Evolutionary conservation across 2,888 invertebrate species (phyloP).

Genomic region (Liopterus haemorrhoidalis): DNA sequence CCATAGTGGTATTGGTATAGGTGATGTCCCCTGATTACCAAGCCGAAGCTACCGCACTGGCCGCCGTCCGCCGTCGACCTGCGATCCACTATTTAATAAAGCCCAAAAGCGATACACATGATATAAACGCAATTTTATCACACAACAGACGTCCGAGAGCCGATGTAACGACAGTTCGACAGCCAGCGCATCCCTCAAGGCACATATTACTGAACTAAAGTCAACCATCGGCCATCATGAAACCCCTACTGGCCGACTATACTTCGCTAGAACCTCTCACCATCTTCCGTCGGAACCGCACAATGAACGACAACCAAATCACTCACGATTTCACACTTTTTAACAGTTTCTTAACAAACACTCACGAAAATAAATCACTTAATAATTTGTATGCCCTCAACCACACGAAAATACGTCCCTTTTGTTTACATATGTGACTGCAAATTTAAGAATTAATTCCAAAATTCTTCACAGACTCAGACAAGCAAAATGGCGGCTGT

Average conservation of each 20-base stretch:
- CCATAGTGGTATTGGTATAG: conserved; percentile 55
- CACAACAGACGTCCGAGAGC: conserved; percentile 50
- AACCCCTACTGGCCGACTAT: conserved; percentile 59
- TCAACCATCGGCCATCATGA: conserved; percentile 78
- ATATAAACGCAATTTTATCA: conserved; percentile 39
- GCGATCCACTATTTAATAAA: conserved; percentile 45
- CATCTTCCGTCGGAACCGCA: conserved; percentile 68
- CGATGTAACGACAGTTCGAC: conserved; percentile 64
- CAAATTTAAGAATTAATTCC: conserved; percentile 65
- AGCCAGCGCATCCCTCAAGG: conserved; percentile 68
- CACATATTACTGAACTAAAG: conserved; percentile 64
- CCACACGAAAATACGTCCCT: conserved; percentile 43
- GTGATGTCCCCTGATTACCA: conserved; percentile 56
- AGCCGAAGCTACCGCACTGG: conserved; percentile 46
- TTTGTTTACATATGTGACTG: conserved; percentile 48
- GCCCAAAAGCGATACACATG: conserved; percentile 45
- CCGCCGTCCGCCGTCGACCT: conserved; percentile 19
- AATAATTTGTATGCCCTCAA: conserved; percentile 40
- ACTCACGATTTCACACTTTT: conserved; percentile 58
- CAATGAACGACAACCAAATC: conserved; percentile 65
- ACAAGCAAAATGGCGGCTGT: conserved; percentile 92
- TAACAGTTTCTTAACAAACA: conserved; percentile 43
- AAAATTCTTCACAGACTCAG: conserved; percentile 71
- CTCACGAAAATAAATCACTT: conserved; percentile 40
- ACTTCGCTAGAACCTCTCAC: conserved; percentile 59